A percentile compares a stretch with the other conserved stretches of the same genome.
These are phyloP conservation scores for Lumbricus terrestris DNA, from an alignment of 2,888 invertebrate species.

Conservation along the genomic window DNA sequence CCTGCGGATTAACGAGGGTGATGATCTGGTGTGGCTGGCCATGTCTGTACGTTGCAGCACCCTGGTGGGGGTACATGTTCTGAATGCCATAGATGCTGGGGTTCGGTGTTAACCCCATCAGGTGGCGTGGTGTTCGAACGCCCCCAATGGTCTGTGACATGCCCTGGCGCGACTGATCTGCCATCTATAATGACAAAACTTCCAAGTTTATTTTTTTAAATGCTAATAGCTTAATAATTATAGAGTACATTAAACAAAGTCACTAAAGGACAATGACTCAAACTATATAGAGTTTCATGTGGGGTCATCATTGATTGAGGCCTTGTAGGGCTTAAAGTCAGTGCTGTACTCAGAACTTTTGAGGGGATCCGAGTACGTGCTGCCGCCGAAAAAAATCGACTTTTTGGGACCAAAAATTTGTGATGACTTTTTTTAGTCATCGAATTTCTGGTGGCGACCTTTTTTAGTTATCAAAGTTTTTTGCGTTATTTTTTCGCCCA, in stretches of 20 bases:
- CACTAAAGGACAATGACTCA: no score
- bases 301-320: no score
- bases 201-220: background rate
- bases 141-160: conserved; percentile 13
- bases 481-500: no score
- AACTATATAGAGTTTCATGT: no score
- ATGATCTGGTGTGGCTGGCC: conserved; percentile 14
- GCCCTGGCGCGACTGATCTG: background rate
- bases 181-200: background rate
- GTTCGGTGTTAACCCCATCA: background rate
- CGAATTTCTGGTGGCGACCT: no score
- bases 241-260: background rate
- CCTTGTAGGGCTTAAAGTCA: no score
- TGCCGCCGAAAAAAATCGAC: no score
- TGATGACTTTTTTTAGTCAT: no score
- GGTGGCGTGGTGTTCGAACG: background rate
- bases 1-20: conserved; percentile 8
- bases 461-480: no score
- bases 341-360: no score
- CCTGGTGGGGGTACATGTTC: conserved; percentile 11
- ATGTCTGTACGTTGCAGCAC: background rate
- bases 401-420: no score
- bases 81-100: conserved; percentile 11
- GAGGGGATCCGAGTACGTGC: no score
- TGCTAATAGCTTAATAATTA: background rate